Percentiles rank a stretch among this genome's conserved stretches.
Evolutionary conservation across 2,888 invertebrate genomes (phyloP).

Genomic region (Tachystola acroxantha): DNA sequence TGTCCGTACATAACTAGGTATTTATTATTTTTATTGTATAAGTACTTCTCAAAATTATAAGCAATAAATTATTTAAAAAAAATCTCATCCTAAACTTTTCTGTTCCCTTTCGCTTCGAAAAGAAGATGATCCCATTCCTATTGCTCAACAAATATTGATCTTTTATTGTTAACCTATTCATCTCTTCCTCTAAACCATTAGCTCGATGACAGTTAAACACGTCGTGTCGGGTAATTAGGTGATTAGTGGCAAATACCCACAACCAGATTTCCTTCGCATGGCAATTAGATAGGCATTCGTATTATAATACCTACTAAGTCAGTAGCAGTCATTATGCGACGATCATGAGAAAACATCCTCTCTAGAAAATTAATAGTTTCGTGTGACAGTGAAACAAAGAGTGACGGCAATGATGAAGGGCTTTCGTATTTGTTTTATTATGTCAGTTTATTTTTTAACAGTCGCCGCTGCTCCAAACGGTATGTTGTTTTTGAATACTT

Average conservation of each 20-base stretch:
- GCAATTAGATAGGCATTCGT: conserved; percentile 40
- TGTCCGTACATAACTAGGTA: too few species aligned
- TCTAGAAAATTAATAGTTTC: not conserved
- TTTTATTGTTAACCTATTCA: too few species aligned
- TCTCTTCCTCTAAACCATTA: conserved; percentile 29
- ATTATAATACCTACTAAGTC: conserved; percentile 19
- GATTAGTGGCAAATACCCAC: conserved; percentile 47
- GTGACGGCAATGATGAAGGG: not conserved
- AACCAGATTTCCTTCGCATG: conserved; percentile 31
- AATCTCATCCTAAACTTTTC: too few species aligned
- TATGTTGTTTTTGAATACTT: too few species aligned
- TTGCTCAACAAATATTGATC: too few species aligned
- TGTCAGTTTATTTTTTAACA: not conserved
- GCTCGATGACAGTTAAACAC: conserved; percentile 24
- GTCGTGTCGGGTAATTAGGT: conserved; percentile 22
- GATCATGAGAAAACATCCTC: conserved; percentile 12
- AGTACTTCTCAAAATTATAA: too few species aligned
- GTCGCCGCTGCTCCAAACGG: not conserved
- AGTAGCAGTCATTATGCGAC: conserved; percentile 19
- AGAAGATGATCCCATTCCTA: too few species aligned
- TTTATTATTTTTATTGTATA: too few species aligned
- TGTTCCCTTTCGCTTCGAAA: too few species aligned
- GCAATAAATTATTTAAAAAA: too few species aligned
- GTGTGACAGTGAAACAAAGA: not conserved
- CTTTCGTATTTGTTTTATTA: not conserved